Percentiles rank a stretch among this genome's conserved stretches.
Evolutionary conservation across 2,113 vertebrate genomes (phyloP).

Genomic region (Cynocephalus volans): DNA sequence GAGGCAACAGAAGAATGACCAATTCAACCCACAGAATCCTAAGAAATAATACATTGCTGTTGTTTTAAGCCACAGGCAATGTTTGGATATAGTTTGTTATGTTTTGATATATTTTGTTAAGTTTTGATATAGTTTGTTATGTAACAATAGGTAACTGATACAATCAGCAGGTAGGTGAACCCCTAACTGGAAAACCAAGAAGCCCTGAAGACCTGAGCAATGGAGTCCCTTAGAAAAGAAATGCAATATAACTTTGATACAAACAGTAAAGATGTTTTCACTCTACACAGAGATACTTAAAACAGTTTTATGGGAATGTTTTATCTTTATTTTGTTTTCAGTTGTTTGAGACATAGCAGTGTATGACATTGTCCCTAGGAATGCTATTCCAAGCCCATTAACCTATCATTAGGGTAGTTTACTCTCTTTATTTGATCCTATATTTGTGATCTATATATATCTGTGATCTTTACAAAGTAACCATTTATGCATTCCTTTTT

Average conservation of each 20-base stretch:
- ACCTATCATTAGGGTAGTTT: background rate
- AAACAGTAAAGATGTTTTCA: conserved; percentile 45
- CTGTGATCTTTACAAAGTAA: conserved; percentile 19
- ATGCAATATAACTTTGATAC: background rate
- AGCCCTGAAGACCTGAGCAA: background rate
- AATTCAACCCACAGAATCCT: background rate
- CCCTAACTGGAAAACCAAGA: conserved; percentile 6
- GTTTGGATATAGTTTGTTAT: background rate
- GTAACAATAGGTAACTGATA: background rate
- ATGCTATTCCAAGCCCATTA: conserved; percentile 39
- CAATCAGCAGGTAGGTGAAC: background rate
- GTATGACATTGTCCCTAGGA: background rate
- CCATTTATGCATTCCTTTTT: background rate
- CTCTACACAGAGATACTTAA: conserved; percentile 18
- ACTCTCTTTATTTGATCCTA: conserved; percentile 36
- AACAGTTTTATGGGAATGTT: conserved; percentile 1
- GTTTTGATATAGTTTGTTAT: conserved; percentile 22
- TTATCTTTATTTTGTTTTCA: conserved; percentile 56
- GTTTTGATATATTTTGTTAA: background rate
- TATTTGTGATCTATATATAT: conserved; percentile 44
- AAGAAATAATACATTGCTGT: background rate
- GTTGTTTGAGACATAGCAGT: conserved; percentile 56
- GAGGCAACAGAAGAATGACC: background rate
- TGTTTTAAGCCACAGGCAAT: background rate
- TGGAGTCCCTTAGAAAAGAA: background rate